Evolutionary conservation across 2,888 invertebrate genomes (phyloP), one percentile per base, ranked within the genome.

Genomic region (Julus scanicus): DNA sequence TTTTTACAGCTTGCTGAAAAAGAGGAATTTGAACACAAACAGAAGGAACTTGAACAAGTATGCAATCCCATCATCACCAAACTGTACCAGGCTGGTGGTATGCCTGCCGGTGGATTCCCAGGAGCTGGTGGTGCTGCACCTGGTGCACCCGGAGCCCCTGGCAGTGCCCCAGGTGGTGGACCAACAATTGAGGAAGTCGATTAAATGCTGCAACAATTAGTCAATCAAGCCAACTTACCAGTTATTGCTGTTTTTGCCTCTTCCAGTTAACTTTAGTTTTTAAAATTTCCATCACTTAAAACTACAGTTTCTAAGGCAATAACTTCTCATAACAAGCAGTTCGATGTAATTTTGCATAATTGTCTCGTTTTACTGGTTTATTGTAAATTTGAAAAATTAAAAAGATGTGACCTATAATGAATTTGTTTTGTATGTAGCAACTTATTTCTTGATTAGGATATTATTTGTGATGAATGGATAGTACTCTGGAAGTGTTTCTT

Each of bases 61-160:
- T 98, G 98, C 0, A 98, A 99, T 92, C 99, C 99, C 11, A 99
- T 99, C 92, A 97, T 99, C 91, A 96, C 97, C 88, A 99, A 99
- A 93, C 93, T 99, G 90, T 99, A 99, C 93, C 97, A 97, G 88
- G 88, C 86, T 48, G 53, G 95, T 44, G 96, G 96, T 89, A 95
- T 92, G 91, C 93, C 93, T n/a, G 89, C 89, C 20, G 89, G 90
- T 2, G 93, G 93, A 92, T 88, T 89, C 20, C 89, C 90, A 71
- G 91, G 90, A 8, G 90, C 90, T 84, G 90, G 90, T 11, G 91
- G 89, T 37, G 90, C 94, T 93, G 91, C 92, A 86, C 93, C 92
- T 84, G 90, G 89, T n/a, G 89, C 87, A 11, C 88, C 20, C 88
- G 89, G 94, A 86, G 94, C 93, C 9, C 40, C 87, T 40, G 88